A percentile compares a stretch with the other conserved stretches of the same genome.
phyloP scores from a whole-genome alignment of 2,113 vertebrate genomes.

The Manacus vitellinus region DNA sequence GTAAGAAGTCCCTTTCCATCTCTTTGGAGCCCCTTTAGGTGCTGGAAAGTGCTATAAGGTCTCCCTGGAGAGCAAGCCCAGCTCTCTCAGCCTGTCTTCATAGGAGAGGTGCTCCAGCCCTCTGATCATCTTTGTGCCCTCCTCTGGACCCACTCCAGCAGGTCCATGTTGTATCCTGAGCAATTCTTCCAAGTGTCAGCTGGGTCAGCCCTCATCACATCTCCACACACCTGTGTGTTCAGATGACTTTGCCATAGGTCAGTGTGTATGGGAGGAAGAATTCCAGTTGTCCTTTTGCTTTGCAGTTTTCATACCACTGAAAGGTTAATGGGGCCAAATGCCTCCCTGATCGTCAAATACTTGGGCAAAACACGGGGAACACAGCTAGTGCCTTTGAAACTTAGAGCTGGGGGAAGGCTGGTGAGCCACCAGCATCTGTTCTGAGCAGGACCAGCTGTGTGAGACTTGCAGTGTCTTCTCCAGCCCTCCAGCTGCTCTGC shows the following conservation, averaged over 20 bases:
- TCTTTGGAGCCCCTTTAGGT: background rate
- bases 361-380: background rate
- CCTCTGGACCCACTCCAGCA: background rate
- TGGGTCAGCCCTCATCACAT: background rate
- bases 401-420: background rate
- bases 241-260: background rate
- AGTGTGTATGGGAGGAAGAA: background rate
- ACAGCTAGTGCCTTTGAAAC: background rate
- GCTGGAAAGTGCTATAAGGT: background rate
- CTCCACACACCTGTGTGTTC: background rate
- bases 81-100: background rate
- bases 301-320: constrained; percentile 13
- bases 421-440: background rate
- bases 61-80: background rate
- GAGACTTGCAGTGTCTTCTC: background rate
- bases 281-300: constrained; percentile 12
- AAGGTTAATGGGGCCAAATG: background rate
- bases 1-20: background rate
- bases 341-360: constrained; percentile 5
- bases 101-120: background rate
- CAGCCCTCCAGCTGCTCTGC: constrained; percentile 7
- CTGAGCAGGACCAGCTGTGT: rapidly evolving
- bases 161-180: background rate
- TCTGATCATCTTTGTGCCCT: background rate
- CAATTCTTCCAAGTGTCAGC: background rate